Base-by-base conservation (phyloP, 2,797 vertebrate genomes). In the Buceros bicornis region DNA sequence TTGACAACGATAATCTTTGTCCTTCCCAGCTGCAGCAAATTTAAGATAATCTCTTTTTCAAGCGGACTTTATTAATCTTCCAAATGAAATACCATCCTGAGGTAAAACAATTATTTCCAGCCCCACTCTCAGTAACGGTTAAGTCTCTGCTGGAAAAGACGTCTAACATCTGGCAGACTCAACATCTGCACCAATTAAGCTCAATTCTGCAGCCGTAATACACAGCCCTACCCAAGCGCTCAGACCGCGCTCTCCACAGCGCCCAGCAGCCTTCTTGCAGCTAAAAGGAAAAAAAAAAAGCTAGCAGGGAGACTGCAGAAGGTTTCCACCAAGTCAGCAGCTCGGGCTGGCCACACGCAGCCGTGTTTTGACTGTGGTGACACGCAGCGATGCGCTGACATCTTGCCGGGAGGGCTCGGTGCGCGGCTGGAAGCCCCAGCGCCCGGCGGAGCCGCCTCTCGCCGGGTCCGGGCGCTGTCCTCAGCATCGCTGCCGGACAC, bases 41-140 rank as follows among this genome's bases (percentile, higher is more conserved):
- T 97, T 97, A 92, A 85, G 65, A 78, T 95, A 96, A 97, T 95
- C 95, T 91, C 95, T 90, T 79, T 56, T 89, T 95, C 95, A 92
- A 97, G 96, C 96, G 96, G 95, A 93, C 94, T 97, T 97, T 89
- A 97, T 97, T 96, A 95, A 97, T 96, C 95, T 96, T 90, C 65
- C 94, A 72, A 95, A 93, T 19, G 87, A 94, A 97, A 97, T 88
- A 77, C 89, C 94, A 80, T 90, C 95, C 89, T 64, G 95, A 92
- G 94, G 96, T 93, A 95, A 97, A 97, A 94, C 90, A 96, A 97
- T 95, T 97, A 74, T 97, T 95, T 96, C 95, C 96, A 97, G 85
- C 91, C 84, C 85, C 89, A n/a, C 81, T 11, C 82, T 82, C 80
- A 74, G 82, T 83, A 82, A 76, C 61, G 65, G 89, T 81, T 93